phyloP scores from a whole-genome alignment of 2,113 vertebrate species.

The Microtus ochrogaster region DNA sequence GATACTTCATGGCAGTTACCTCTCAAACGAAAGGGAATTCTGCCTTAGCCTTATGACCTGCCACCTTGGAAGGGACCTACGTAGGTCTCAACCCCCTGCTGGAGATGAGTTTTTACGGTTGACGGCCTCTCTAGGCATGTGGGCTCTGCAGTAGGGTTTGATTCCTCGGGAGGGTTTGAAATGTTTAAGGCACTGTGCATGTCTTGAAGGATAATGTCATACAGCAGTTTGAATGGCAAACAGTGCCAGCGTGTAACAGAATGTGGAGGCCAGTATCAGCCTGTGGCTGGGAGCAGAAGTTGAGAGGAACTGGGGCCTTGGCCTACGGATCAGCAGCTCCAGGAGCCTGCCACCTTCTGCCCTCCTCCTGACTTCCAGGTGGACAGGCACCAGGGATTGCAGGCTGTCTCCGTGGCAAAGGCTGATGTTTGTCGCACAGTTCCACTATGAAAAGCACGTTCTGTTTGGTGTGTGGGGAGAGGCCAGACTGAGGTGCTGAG shows the following conservation, averaged over 20 bases:
- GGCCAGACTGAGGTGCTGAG: neutral
- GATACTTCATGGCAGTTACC: neutral
- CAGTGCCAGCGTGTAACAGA: neutral
- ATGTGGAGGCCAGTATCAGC: neutral
- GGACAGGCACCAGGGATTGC: neutral
- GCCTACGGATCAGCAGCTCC: neutral
- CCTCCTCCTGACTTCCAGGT: neutral
- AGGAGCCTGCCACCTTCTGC: fast-evolving
- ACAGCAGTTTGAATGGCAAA: neutral
- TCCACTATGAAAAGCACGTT: neutral
- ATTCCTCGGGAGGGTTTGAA: neutral
- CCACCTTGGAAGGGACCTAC: neutral
- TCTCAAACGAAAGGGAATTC: neutral
- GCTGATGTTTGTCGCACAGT: fast-evolving
- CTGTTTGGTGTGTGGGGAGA: fast-evolving
- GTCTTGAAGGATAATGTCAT: neutral
- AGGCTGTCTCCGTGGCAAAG: neutral
- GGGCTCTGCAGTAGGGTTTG: neutral
- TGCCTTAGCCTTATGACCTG: no score
- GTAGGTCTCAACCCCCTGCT: neutral
- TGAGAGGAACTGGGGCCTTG: neutral
- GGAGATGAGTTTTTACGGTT: neutral
- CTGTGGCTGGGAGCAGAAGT: neutral
- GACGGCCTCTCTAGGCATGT: neutral
- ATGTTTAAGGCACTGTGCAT: neutral